A percentile compares a stretch with the other conserved stretches of the same genome.
Evolutionary conservation across 2,113 vertebrate species (phyloP).

Genomic region (Arenaria interpres): DNA sequence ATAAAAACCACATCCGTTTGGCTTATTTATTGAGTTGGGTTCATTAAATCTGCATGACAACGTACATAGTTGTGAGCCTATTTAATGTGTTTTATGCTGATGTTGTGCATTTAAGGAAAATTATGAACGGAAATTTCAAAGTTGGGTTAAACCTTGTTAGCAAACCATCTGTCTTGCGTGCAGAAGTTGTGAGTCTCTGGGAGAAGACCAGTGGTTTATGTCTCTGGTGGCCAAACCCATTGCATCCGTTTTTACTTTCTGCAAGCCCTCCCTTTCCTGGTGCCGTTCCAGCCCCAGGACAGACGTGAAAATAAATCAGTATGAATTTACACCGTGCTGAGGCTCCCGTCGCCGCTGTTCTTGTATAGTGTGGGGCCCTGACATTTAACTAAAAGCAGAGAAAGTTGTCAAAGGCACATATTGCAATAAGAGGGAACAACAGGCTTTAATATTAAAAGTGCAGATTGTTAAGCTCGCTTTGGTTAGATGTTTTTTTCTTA

Average conservation of each 20-base stretch:
- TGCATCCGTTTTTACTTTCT: not conserved
- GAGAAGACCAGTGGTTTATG: not conserved
- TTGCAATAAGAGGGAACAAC: not conserved
- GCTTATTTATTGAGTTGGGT: not conserved
- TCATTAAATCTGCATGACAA: not conserved
- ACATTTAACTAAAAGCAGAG: not conserved
- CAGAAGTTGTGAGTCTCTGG: fast-evolving
- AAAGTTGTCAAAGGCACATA: not conserved
- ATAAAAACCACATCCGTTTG: not conserved
- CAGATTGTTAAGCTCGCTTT: not conserved
- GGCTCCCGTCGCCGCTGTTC: fast-evolving
- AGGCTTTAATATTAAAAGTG: not conserved
- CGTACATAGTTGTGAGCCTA: fast-evolving
- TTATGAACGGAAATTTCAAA: too few species aligned
- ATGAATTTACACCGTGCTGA: not conserved
- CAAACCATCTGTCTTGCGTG: not conserved
- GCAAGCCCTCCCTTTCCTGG: not conserved
- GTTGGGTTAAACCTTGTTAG: not conserved
- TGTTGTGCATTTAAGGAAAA: not conserved
- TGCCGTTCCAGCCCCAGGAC: fast-evolving
- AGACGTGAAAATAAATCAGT: fast-evolving
- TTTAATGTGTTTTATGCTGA: not conserved
- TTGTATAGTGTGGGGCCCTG: not conserved
- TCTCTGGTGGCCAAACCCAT: not conserved
- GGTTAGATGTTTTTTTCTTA: not conserved